A percentile compares a stretch with the other conserved stretches of the same genome.
Conservation (phyloP, 2,888 invertebrate genomes). For the Scaeva pyrastri region DNA sequence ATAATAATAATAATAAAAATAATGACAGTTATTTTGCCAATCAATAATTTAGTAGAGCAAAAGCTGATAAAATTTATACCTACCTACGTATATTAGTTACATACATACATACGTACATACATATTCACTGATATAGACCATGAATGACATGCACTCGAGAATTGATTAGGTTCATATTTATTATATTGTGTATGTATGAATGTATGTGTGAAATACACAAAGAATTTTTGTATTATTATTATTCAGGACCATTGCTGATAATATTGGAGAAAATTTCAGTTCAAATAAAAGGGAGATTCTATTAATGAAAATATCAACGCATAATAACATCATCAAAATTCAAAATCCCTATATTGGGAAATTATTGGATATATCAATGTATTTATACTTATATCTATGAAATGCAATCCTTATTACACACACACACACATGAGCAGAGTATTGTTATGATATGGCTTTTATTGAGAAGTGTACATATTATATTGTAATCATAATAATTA, state of each 20-base stretch:
- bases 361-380: not conserved
- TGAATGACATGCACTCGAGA: conserved; percentile 19
- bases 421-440: too few relatives aligned
- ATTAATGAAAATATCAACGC: conserved; percentile 12
- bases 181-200: not conserved
- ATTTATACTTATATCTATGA: too few relatives aligned
- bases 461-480: too few relatives aligned
- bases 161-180: conserved; percentile 33
- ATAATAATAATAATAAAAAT: conserved; percentile 38
- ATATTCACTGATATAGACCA: not conserved
- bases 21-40: conserved; percentile 34
- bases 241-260: conserved; percentile 21
- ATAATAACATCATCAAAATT: conserved; percentile 15
- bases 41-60: conserved; percentile 28
- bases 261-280: not conserved
- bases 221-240: conserved; percentile 23
- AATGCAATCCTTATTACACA: too few relatives aligned
- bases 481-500: too few relatives aligned
- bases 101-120: too few relatives aligned
- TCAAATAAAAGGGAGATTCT: not conserved
- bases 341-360: not conserved
- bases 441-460: too few relatives aligned
- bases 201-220: not conserved
- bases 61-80: conserved; percentile 2
- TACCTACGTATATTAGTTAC: too few relatives aligned